These are phyloP conservation scores for Polymixis lichenea DNA, from an alignment of 2,888 invertebrate species.

Conservation along the genomic window DNA sequence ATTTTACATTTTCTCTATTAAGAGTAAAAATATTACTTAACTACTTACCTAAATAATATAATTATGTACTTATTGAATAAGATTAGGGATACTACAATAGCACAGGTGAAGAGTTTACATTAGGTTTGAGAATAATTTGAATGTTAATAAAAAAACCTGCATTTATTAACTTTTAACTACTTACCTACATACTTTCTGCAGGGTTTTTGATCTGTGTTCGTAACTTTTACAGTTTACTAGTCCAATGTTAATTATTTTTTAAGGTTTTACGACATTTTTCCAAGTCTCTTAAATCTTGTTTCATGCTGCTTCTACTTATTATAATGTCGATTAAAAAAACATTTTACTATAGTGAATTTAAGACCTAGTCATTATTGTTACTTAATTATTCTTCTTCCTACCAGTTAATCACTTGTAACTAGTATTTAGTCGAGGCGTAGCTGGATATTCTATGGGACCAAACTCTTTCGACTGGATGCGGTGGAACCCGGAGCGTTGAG, in stretches of 20 bases:
- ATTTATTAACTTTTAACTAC: constrained; percentile 50
- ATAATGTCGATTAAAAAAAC: constrained; percentile 26
- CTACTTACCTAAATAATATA: constrained; percentile 46
- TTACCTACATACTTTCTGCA: constrained; percentile 74
- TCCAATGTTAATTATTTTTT: constrained; percentile 68
- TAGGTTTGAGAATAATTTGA: constrained; percentile 55
- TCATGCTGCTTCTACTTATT: constrained; percentile 44
- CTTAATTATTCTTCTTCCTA: constrained; percentile 68
- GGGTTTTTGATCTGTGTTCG: constrained; percentile 82
- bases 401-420: constrained; percentile 70
- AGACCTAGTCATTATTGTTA: constrained; percentile 71
- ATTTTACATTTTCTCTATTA: constrained; percentile 64
- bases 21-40: constrained; percentile 55
- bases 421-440: constrained; percentile 82
- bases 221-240: constrained; percentile 72
- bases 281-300: constrained; percentile 37
- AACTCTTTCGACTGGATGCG: constrained; percentile 76
- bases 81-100: constrained; percentile 55
- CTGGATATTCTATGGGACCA: constrained; percentile 86
- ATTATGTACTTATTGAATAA: constrained; percentile 54
- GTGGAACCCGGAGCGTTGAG: constrained; percentile 78
- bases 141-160: constrained; percentile 31
- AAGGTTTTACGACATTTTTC: constrained; percentile 57
- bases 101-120: constrained; percentile 46
- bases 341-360: constrained; percentile 61